These are phyloP conservation scores for Caenorhabditis remanei DNA, from an alignment of 1,140 invertebrate genomes.

Conservation along the genomic window DNA sequence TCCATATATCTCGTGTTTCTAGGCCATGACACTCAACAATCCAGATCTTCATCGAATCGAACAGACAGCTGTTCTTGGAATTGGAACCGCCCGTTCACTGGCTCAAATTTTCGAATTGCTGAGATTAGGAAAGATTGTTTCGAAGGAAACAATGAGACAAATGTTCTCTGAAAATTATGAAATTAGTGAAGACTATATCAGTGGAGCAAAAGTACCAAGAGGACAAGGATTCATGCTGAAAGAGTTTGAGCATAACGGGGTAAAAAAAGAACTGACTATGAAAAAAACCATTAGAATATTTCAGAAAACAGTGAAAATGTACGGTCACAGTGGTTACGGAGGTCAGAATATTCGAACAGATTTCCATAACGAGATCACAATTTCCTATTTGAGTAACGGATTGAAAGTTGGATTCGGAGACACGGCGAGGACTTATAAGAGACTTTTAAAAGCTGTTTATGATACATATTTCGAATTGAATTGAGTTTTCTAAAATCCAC, in stretches of 20 bases:
- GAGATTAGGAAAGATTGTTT: slow-evolving; percentile 10
- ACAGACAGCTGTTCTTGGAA: slow-evolving; percentile 64
- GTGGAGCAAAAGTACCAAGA: slow-evolving; percentile 54
- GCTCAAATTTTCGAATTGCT: slow-evolving; percentile 49
- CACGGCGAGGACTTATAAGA: slow-evolving; percentile 60
- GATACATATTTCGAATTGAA: slow-evolving; percentile 46
- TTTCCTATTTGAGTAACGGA: slow-evolving; percentile 68
- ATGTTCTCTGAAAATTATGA: slow-evolving; percentile 50
- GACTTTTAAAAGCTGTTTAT: slow-evolving; percentile 62
- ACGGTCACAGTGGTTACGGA: slow-evolving; percentile 66
- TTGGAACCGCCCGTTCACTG: slow-evolving; percentile 61
- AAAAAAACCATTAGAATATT: neutral
- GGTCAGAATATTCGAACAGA: slow-evolving; percentile 66
- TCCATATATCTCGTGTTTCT: slow-evolving; percentile 42
- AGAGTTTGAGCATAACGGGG: neutral
- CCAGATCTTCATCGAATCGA: slow-evolving; percentile 66
- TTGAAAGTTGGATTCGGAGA: slow-evolving; percentile 68
- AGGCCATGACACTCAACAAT: slow-evolving; percentile 67
- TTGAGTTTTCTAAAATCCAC: neutral
- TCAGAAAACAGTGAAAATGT: slow-evolving; percentile 48
- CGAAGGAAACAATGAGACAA: neutral
- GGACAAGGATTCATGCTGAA: slow-evolving; percentile 58
- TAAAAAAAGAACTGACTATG: neutral
- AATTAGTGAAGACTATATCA: slow-evolving; percentile 36
- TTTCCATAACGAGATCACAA: slow-evolving; percentile 56